Conservation (phyloP, 2,888 invertebrate species). For the Luffia ferchaultella region DNA sequence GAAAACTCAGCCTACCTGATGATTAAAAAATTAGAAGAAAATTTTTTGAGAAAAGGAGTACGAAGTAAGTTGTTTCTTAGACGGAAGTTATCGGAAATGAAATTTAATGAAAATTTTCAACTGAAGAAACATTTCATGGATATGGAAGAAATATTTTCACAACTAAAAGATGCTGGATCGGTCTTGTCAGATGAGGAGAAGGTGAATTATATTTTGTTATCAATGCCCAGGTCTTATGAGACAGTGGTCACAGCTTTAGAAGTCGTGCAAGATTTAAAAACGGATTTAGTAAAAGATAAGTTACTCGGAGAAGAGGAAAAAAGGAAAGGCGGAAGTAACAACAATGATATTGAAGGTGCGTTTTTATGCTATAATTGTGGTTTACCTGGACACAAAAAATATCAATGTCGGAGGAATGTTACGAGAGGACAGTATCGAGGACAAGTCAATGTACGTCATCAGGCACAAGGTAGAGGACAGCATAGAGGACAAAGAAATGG, state of each 20-base stretch:
- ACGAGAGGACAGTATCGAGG: neutral
- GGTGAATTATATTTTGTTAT: slow-evolving; percentile 1
- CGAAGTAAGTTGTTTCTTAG: neutral
- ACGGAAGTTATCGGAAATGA: neutral
- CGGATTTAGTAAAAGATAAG: slow-evolving; percentile 7
- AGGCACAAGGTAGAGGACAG: neutral
- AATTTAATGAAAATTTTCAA: neutral
- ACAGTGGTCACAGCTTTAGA: neutral
- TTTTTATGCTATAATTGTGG: neutral
- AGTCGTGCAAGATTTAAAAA: neutral
- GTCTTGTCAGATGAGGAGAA: neutral
- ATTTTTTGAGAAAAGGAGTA: neutral
- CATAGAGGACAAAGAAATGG: neutral
- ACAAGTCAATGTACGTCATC: neutral
- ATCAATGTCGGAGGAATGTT: slow-evolving; percentile 1
- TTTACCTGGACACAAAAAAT: slow-evolving; percentile 5
- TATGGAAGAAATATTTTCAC: neutral
- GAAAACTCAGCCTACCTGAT: neutral
- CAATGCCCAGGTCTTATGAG: neutral
- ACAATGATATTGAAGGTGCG: neutral
- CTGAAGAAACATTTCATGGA: neutral
- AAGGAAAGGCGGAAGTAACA: neutral
- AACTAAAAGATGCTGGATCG: too few relatives aligned
- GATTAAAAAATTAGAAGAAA: neutral
- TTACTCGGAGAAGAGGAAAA: slow-evolving; percentile 10